Evolutionary conservation across 2,797 vertebrate species (phyloP).

Genomic region (Chelonia mydas): DNA sequence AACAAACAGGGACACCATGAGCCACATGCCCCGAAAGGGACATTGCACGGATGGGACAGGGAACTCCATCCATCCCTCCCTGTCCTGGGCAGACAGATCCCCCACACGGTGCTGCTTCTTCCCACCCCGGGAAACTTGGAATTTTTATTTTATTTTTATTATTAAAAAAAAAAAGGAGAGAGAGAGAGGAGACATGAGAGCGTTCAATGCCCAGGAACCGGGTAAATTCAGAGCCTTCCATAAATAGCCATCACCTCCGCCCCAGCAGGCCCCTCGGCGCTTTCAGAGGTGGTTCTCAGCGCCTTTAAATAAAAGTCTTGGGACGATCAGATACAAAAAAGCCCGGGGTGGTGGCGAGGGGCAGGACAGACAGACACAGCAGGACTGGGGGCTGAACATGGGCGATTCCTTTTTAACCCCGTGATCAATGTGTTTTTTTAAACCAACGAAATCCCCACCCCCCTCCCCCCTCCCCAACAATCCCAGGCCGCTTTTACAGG

Average conservation of each 20-base stretch:
- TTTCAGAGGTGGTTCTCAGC: constrained; percentile 37
- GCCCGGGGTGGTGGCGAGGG: background rate
- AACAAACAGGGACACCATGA: too few relatives aligned
- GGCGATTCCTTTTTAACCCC: background rate
- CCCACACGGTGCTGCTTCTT: background rate
- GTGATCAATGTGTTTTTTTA: background rate
- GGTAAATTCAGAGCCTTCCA: constrained; percentile 61
- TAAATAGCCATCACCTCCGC: constrained; percentile 48
- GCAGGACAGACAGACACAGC: background rate
- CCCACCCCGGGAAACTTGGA: background rate
- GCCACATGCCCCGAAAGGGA: too few relatives aligned
- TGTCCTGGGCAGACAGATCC: background rate
- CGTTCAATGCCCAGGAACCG: constrained; percentile 26
- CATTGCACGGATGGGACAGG: too few relatives aligned
- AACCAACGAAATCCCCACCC: background rate
- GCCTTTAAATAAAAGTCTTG: constrained; percentile 64
- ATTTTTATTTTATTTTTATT: constrained; percentile 34
- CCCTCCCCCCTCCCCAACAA: background rate
- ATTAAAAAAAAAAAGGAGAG: background rate
- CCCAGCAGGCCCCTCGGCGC: background rate
- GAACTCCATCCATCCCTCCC: background rate
- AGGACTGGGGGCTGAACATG: background rate
- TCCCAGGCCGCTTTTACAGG: constrained; percentile 64
- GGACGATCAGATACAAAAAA: constrained; percentile 16
- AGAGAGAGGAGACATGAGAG: background rate